Evolutionary conservation across 2,113 vertebrate genomes (phyloP).

Genomic region (Anhinga rufa): DNA sequence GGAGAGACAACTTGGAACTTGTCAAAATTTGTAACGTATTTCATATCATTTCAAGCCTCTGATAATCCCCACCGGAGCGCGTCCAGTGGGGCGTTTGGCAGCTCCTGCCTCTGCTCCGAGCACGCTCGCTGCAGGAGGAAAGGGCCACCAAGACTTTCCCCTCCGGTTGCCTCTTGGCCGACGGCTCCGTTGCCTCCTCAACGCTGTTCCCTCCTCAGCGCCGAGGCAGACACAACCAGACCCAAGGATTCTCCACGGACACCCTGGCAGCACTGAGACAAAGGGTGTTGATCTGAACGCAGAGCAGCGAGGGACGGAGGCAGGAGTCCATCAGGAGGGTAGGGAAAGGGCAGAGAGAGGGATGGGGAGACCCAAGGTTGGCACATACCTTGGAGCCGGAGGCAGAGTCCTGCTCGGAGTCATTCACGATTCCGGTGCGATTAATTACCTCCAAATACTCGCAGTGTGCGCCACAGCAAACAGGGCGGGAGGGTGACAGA

Average conservation of each 20-base stretch:
- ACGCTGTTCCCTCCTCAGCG: neutral
- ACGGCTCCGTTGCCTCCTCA: neutral
- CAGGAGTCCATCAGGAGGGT: neutral
- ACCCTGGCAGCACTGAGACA: neutral
- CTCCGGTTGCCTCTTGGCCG: neutral
- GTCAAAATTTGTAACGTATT: neutral
- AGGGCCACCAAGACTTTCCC: neutral
- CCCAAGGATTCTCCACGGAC: neutral
- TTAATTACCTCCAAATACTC: neutral
- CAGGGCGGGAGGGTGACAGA: neutral
- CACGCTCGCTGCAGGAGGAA: neutral
- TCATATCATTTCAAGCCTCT: neutral
- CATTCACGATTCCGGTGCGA: neutral
- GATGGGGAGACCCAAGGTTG: neutral
- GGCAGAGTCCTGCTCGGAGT: neutral
- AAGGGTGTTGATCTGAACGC: neutral
- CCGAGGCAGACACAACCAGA: neutral
- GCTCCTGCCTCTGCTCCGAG: neutral
- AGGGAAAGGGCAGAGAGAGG: neutral
- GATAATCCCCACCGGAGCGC: rapidly evolving
- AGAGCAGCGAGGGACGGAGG: neutral
- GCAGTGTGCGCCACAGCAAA: neutral
- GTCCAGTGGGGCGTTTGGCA: neutral
- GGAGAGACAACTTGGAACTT: neutral
- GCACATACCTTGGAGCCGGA: neutral